Percentiles rank a stretch among this genome's conserved stretches.
Conservation (phyloP, 2,113 vertebrate species). For the Edolisoma coerulescens region DNA sequence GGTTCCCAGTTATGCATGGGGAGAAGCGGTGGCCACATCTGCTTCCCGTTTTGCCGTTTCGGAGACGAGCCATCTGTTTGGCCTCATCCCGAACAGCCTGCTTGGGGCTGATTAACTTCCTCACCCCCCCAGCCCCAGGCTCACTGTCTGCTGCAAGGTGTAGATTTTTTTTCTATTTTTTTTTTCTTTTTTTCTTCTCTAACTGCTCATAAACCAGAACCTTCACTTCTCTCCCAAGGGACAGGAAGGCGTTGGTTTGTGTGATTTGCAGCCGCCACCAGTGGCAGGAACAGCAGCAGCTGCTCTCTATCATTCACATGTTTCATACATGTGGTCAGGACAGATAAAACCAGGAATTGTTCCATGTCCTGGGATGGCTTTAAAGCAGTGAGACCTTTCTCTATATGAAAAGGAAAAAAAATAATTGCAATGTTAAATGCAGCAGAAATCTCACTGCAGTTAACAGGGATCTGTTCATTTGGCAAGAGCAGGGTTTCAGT, state of each 20-base stretch:
- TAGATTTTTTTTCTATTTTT: conserved; percentile 47
- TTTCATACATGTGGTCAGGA: conserved; percentile 7
- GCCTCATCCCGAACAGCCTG: conserved; percentile 68
- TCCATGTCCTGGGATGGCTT: background rate
- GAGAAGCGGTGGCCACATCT: conserved; percentile 82
- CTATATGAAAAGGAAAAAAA: background rate
- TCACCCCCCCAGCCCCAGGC: conserved; percentile 51
- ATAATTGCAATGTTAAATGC: background rate
- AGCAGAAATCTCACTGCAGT: background rate
- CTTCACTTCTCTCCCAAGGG: conserved; percentile 66
- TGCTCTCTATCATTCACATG: background rate
- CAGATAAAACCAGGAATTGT: conserved; percentile 64
- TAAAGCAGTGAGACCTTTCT: background rate
- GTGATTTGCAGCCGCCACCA: conserved; percentile 29
- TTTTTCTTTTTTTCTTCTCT: conserved; percentile 29
- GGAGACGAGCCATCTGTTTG: conserved; percentile 82
- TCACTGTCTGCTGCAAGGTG: conserved; percentile 73
- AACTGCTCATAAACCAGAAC: conserved; percentile 64
- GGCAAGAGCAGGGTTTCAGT: background rate
- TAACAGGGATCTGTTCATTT: background rate
- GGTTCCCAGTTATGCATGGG: conserved; percentile 85
- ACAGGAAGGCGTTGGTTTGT: conserved; percentile 70
- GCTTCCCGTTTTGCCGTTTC: conserved; percentile 87
- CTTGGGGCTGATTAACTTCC: conserved; percentile 74
- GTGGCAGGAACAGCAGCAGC: background rate